Conservation (phyloP, 2,797 vertebrate species). For the Darevskia nairensis region DNA sequence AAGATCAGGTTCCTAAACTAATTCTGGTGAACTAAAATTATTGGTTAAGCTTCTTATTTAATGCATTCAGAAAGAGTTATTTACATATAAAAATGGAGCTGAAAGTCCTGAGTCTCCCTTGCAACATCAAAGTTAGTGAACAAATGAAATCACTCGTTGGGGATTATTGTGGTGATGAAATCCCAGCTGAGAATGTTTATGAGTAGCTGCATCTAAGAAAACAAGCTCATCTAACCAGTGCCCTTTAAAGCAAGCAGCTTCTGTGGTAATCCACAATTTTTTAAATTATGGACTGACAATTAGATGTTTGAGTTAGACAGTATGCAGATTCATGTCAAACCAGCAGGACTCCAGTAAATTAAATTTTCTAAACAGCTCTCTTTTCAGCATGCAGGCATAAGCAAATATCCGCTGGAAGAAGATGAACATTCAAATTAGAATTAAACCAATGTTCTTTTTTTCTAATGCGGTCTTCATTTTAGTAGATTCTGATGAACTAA, state of each 20-base stretch:
- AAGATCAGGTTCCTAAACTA: not conserved
- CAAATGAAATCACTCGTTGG: slow-evolving; percentile 16
- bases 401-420: slow-evolving; percentile 6
- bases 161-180: slow-evolving; percentile 11
- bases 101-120: not conserved
- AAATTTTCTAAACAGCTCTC: not conserved
- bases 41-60: not conserved
- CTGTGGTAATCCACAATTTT: not conserved
- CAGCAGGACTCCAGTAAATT: slow-evolving; percentile 28
- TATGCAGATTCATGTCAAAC: slow-evolving; percentile 12
- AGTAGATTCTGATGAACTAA: slow-evolving; percentile 2
- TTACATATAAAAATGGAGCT: not conserved
- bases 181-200: slow-evolving; percentile 21
- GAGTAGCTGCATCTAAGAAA: slow-evolving; percentile 11
- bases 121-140: slow-evolving; percentile 17
- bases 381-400: slow-evolving; percentile 21
- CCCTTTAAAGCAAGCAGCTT: slow-evolving; percentile 31
- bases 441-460: not conserved
- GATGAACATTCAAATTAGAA: not conserved
- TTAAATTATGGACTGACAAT: not conserved
- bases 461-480: not conserved
- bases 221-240: slow-evolving; percentile 25
- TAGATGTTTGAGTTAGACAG: not conserved
- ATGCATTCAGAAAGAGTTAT: not conserved
- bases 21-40: not conserved